Evolutionary conservation across 2,113 vertebrate genomes (phyloP).

Genomic region (Xiphias gladius): DNA sequence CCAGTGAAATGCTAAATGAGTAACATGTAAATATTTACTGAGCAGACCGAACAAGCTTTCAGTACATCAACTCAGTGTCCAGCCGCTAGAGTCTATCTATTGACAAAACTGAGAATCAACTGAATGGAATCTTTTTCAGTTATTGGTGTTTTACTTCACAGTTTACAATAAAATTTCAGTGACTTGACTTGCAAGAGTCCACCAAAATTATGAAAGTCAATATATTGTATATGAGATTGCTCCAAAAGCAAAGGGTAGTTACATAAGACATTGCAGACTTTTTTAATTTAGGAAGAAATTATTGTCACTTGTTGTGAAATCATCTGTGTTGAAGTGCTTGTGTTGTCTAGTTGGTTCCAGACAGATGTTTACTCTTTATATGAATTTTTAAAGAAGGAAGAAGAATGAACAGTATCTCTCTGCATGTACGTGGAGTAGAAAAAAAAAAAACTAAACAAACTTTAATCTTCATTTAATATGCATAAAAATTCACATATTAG

Average conservation of each 20-base stretch:
- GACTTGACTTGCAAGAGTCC: not conserved
- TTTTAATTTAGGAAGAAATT: conserved; percentile 13
- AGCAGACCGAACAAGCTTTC: conserved; percentile 37
- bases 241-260: conserved; percentile 1
- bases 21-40: conserved; percentile 78
- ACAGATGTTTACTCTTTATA: conserved; percentile 8
- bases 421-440: not conserved
- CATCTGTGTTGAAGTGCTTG: conserved; percentile 3
- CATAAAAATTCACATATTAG: not conserved
- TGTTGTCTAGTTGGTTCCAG: conserved; percentile 15
- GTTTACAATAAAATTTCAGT: conserved; percentile 11
- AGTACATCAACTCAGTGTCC: conserved; percentile 43
- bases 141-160: conserved; percentile 4
- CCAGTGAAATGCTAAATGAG: conserved; percentile 53
- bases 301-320: conserved; percentile 20
- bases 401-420: not conserved
- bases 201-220: not conserved
- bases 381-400: not conserved
- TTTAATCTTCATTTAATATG: not conserved
- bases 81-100: conserved; percentile 8
- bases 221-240: not conserved
- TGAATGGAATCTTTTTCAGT: conserved; percentile 24
- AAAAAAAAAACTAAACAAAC: not conserved
- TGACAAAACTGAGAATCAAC: conserved; percentile 39
- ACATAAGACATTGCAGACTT: not conserved